Percentiles rank a stretch among this genome's conserved stretches.
Conservation (phyloP, 2,888 invertebrate genomes). For the Quadroppia sp. region DNA sequence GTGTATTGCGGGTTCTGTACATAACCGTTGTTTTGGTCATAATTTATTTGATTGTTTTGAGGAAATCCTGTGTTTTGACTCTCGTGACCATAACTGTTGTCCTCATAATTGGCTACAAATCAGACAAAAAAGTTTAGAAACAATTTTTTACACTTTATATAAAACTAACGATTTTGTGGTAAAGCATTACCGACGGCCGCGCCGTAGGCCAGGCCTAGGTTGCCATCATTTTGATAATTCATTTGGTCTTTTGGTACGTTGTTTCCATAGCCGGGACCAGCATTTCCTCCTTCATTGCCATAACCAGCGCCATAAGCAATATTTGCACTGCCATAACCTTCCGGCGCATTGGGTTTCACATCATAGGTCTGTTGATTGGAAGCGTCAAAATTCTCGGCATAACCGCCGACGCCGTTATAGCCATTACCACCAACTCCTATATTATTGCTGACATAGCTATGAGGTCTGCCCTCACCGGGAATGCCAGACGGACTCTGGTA, state of each 20-base stretch:
- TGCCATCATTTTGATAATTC: conserved; percentile 21
- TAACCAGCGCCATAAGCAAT: too few species aligned
- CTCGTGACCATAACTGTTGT: conserved; percentile 19
- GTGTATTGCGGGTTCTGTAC: not conserved
- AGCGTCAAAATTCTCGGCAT: not conserved
- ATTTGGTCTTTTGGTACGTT: not conserved
- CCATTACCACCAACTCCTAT: conserved; percentile 4
- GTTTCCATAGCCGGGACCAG: not conserved
- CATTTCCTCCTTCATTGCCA: not conserved
- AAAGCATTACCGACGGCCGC: conserved; percentile 32
- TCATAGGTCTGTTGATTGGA: conserved; percentile 20
- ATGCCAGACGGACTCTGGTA: not conserved
- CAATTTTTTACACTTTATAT: too few species aligned
- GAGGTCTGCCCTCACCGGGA: conserved; percentile 14
- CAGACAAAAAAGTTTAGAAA: too few species aligned
- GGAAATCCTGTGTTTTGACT: conserved; percentile 22
- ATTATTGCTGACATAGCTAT: conserved; percentile 20
- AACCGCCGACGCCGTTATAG: not conserved
- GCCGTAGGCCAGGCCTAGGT: conserved; percentile 18
- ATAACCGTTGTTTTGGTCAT: conserved; percentile 12
- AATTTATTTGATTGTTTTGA: conserved; percentile 21
- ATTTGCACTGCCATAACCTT: not conserved
- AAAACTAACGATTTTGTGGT: conserved; percentile 23
- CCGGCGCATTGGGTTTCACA: not conserved
- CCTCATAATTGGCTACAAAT: conserved; percentile 1